These are phyloP conservation scores for Aurelia aurita DNA, from an alignment of 30 jellyfish, hydroid and myxozoan species.

Conservation along the genomic window DNA sequence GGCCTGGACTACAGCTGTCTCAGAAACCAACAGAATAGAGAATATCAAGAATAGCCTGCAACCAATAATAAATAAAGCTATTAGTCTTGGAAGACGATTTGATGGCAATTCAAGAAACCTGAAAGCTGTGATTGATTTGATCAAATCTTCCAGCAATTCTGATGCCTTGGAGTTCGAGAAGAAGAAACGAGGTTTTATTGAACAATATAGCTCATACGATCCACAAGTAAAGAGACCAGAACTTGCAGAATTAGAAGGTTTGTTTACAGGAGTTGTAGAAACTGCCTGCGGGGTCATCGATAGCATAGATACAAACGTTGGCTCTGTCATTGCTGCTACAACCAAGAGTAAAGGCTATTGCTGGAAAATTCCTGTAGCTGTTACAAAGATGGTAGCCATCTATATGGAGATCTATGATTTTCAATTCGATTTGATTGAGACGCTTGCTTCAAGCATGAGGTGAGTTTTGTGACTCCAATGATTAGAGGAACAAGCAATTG, in stretches of 20 bases:
- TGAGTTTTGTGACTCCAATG: not conserved
- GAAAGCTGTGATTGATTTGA: slow-evolving; percentile 26
- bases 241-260: slow-evolving; percentile 21
- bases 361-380: slow-evolving; percentile 13
- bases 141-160: slow-evolving; percentile 16
- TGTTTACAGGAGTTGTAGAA: slow-evolving; percentile 50
- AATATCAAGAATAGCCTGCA: not conserved
- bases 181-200: slow-evolving; percentile 19
- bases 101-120: slow-evolving; percentile 4
- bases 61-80: slow-evolving; percentile 27
- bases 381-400: slow-evolving; percentile 21
- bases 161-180: slow-evolving; percentile 28
- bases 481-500: too few relatives aligned
- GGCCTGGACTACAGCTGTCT: not conserved
- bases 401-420: slow-evolving; percentile 32
- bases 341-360: slow-evolving; percentile 19
- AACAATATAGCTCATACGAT: slow-evolving; percentile 21
- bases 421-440: slow-evolving; percentile 66
- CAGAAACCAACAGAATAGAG: not conserved
- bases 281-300: slow-evolving; percentile 52
- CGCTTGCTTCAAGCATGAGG: slow-evolving; percentile 44
- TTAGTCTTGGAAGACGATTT: slow-evolving; percentile 27
- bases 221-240: slow-evolving; percentile 66
- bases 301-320: slow-evolving; percentile 37
- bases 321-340: slow-evolving; percentile 1